Base-by-base conservation (phyloP, 2,888 invertebrate species). In the Tholera decimalis region DNA sequence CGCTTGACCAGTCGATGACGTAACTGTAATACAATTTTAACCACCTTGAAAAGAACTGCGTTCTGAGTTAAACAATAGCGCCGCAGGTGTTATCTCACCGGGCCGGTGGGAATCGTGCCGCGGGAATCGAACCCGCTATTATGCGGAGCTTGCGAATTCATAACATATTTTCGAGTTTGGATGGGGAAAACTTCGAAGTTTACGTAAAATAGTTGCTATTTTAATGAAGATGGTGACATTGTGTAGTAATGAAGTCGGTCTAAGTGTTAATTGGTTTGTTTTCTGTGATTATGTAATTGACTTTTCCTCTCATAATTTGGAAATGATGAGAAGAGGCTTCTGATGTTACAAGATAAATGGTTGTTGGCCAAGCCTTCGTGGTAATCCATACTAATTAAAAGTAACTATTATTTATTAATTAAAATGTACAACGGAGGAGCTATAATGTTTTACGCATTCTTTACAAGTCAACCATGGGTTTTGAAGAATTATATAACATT, bases 41-140 rank as follows among this genome's bases (percentile, higher is more conserved):
- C 61, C 75, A 81, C 81, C 83, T 81, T 82, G 83, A 81, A 78
- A 69, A 78, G 53, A 68, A 55, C 47, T 26, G n/a, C 51, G 53
- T 74, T 71, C 44, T 80, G 72, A 39, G 49, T 70, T 69, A 49
- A 70, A 82, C 77, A 83, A 79, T 71, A 35, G 64, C 28, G 22
- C 41, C 37, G 20, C 22, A 49, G 41, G 61, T 56, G 80, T 85
- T 85, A 85, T 85, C 84, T 80, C 83, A 83, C 72, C 55, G 41
- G 24, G 54, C 5, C 28, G 56, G 82, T 85, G 85, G 58, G 85
- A 85, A 85, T 60, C 20, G 71, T 73, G 79, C 51, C 85, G 80
- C 85, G 85, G 83, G 85, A 85, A 78, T 71, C 69, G 71, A 80
- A 75, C 73, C 73, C 39, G 47, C 79, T 73, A 75, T 81, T 81